Evolutionary conservation across 2,113 vertebrate genomes (phyloP), one percentile per base, ranked within the genome.

Genomic region (Gavia stellata): DNA sequence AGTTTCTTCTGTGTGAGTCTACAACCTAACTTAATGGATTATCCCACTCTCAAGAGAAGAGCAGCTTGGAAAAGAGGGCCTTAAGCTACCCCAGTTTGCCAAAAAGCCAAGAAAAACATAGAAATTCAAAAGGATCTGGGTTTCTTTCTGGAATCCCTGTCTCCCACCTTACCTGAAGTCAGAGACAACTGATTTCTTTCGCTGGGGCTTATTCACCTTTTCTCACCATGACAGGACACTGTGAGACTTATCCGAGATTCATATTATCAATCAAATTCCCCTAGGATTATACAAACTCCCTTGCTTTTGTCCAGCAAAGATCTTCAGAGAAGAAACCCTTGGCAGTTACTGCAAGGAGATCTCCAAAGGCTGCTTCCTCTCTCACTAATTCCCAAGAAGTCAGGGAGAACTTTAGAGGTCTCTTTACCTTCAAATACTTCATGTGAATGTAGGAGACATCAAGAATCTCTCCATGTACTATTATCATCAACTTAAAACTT

Each of bases 1-100:
- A 3, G 21, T 23, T 65, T 29, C 68, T 68, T n/a, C 50, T 61
- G 12, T 24, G 42, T 10, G 31, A 33, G 55, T 14, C 68, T 78
- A 28, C 68, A 44, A 5, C 1, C 9, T 34, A n/a, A 47, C 21
- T 28, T 2, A 0, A 6, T n/a, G 19, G 19, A 59, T 52, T 49
- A 55, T 47, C 47, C 72, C 14, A 1, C 58, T 86, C 40, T 17
- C 33, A 56, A 44, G 40, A 81, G 40, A 47, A 29, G 29, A 47
- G 28, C 42, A 68, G 52, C 82, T 86, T 66, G 72, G 61, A 38
- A 92, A 86, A 50, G 17, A 38, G 17, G 5, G 6, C 15, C 23
- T 73, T 68, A 21, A 61, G n/a, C 24, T 36, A 21, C 50, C 56
- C n/a, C 7, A 8, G 14, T 67, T 31, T 40, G 36, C n/a, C 40